Conservation (phyloP, 64 coral and sea anemone genomes). For the Dendrophyllia cribrosa region DNA sequence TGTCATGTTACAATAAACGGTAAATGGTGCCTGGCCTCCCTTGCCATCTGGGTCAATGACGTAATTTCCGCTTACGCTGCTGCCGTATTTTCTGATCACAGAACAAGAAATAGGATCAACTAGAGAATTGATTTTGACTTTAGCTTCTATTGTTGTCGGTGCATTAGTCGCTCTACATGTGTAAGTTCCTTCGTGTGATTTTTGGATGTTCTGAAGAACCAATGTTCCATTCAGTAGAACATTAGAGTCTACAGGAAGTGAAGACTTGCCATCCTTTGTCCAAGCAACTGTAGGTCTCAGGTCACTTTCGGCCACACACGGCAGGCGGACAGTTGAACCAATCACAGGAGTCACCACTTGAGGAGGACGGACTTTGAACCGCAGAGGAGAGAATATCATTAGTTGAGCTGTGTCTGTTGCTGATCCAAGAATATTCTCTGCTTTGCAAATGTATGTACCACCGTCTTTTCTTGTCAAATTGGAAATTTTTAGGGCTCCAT, state of each 20-base stretch:
- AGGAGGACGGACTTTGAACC: neutral
- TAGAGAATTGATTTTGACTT: conserved; percentile 5
- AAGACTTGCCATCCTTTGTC: neutral
- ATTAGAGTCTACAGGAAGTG: neutral
- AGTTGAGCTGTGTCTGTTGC: neutral
- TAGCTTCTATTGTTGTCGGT: neutral
- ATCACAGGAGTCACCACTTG: neutral
- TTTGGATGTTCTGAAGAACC: neutral
- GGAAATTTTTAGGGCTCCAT: neutral
- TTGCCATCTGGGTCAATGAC: conserved; percentile 41
- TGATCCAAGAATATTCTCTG: neutral
- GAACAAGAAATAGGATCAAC: neutral
- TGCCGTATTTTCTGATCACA: neutral
- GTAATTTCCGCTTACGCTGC: conserved; percentile 23
- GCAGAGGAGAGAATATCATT: neutral
- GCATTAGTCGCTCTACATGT: neutral
- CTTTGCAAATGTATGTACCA: conserved; percentile 6
- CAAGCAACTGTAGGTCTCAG: neutral
- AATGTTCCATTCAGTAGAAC: conserved; percentile 9
- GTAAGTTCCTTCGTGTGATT: neutral
- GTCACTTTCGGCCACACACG: conserved; percentile 5
- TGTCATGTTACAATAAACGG: conserved; percentile 49
- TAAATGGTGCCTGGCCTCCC: conserved; percentile 20
- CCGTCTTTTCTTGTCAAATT: neutral
- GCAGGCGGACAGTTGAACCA: neutral